phyloP scores from a whole-genome alignment of 1,140 invertebrate species.

The Dolichoris vasculosae region DNA sequence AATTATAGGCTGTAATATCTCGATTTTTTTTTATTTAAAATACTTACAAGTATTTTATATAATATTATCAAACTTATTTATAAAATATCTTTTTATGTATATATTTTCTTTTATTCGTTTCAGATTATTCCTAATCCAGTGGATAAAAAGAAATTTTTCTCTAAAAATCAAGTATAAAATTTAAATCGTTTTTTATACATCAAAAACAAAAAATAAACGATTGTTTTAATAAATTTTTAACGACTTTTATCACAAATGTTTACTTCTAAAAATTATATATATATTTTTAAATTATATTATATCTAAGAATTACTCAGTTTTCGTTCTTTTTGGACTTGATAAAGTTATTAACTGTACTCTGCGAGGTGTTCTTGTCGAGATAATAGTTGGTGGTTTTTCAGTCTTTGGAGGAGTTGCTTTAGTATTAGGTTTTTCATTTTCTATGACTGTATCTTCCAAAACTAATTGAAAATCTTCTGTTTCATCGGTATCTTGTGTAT shows the following conservation, averaged over 20 bases:
- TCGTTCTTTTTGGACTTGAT: constrained; percentile 82
- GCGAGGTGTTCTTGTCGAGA: constrained; percentile 77
- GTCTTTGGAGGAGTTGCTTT: constrained; percentile 63
- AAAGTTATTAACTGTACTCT: constrained; percentile 83
- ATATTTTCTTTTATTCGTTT: constrained; percentile 34
- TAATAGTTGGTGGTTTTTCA: constrained; percentile 53
- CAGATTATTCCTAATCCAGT: constrained; percentile 76
- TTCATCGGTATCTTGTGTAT: constrained; percentile 56
- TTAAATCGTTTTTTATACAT: constrained; percentile 45
- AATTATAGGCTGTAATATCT: not conserved
- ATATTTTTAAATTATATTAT: constrained; percentile 15
- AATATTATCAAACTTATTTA: constrained; percentile 41
- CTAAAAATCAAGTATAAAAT: constrained; percentile 69
- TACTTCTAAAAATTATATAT: constrained; percentile 22
- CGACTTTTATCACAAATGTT: constrained; percentile 42
- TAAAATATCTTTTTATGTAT: constrained; percentile 24
- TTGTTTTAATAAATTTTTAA: constrained; percentile 46
- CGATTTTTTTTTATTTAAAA: constrained; percentile 32
- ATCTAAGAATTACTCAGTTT: constrained; percentile 56
- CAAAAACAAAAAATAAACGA: constrained; percentile 30
- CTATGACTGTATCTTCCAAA: constrained; percentile 75
- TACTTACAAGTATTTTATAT: constrained; percentile 37
- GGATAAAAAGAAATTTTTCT: constrained; percentile 84
- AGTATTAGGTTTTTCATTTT: constrained; percentile 57
- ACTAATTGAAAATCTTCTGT: constrained; percentile 81